Conservation (phyloP, 1,140 invertebrate species). For the Bacillus rossius region DNA sequence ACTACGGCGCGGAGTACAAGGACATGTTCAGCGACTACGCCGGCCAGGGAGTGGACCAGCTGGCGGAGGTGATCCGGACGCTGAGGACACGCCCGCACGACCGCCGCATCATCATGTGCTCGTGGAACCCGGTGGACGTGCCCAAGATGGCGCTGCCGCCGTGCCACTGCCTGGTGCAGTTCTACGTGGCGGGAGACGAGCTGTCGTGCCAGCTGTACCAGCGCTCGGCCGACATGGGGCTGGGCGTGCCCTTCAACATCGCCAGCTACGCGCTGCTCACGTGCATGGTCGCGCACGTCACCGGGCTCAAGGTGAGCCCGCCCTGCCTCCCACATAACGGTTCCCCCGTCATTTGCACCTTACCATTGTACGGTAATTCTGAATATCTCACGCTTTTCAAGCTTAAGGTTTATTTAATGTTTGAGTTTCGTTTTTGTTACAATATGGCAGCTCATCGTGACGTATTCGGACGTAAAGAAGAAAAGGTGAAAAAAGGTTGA, state of each 20-base stretch:
- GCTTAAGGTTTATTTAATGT: neutral
- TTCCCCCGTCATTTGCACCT: neutral
- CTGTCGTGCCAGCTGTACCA: conserved; percentile 94
- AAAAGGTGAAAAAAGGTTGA: too few relatives aligned
- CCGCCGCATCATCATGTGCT: conserved; percentile 86
- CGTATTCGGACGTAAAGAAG: too few relatives aligned
- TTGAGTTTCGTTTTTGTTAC: too few relatives aligned
- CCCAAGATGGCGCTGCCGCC: conserved; percentile 94
- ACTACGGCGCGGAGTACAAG: conserved; percentile 92
- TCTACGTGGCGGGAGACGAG: conserved; percentile 82
- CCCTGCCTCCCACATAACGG: too few relatives aligned
- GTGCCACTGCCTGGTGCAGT: conserved; percentile 93
- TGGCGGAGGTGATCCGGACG: conserved; percentile 65
- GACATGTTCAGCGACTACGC: conserved; percentile 80
- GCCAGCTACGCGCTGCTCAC: conserved; percentile 94
- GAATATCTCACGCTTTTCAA: too few relatives aligned
- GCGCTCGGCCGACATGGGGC: conserved; percentile 94
- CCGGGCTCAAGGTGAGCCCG: conserved; percentile 62
- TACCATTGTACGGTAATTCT: neutral
- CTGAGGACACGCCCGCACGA: conserved; percentile 83
- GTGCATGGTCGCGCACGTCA: conserved; percentile 95
- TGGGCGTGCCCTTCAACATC: conserved; percentile 99
- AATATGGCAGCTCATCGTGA: too few relatives aligned
- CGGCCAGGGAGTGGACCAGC: conserved; percentile 88
- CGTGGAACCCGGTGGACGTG: conserved; percentile 93